phyloP scores from a whole-genome alignment of 1,140 invertebrate genomes.

The Papilio dardanus region DNA sequence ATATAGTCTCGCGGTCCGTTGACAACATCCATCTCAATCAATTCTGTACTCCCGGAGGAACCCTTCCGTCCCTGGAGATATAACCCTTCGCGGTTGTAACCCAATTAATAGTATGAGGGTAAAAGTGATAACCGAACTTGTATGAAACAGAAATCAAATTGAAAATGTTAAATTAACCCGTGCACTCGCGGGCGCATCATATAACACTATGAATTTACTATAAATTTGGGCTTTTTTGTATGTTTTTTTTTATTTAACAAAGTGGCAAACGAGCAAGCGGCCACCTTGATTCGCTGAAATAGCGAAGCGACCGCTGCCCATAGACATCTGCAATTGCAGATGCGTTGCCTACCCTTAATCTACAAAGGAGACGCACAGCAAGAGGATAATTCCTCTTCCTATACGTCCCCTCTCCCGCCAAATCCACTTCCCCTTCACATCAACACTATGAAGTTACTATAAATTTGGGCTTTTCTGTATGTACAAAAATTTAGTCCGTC shows the following conservation, averaged over 20 bases:
- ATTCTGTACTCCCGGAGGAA: conserved; percentile 20
- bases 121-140: conserved; percentile 10
- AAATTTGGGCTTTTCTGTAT: neutral
- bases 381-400: too few species aligned
- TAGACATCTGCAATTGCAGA: too few species aligned
- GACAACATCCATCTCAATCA: conserved; percentile 38
- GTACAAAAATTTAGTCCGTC: neutral
- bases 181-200: neutral
- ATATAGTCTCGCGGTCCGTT: conserved; percentile 11
- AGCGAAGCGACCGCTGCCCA: too few species aligned
- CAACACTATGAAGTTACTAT: too few species aligned
- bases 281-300: too few species aligned
- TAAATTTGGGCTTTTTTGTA: neutral
- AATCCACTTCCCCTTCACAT: too few species aligned
- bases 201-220: neutral
- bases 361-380: too few species aligned
- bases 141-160: conserved; percentile 31
- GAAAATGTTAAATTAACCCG: conserved; percentile 35
- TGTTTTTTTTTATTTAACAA: too few species aligned
- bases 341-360: too few species aligned
- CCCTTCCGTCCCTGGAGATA: conserved; percentile 24
- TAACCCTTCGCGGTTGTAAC: conserved; percentile 28
- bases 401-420: too few species aligned
- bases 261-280: too few species aligned
- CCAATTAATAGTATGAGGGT: conserved; percentile 36